Evolutionary conservation across 2,113 vertebrate genomes (phyloP).

Genomic region (Columba livia): DNA sequence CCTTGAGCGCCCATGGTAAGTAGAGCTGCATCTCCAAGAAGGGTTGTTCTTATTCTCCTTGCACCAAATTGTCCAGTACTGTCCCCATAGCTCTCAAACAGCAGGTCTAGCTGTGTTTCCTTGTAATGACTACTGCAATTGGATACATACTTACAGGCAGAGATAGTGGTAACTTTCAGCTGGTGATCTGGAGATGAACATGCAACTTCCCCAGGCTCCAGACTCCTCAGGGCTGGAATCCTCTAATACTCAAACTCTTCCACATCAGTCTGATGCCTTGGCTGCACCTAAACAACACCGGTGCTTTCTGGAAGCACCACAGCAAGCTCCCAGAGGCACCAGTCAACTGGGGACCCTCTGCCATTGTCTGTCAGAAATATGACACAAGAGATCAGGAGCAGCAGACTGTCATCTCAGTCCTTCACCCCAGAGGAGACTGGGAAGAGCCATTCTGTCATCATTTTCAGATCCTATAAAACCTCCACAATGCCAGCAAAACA

Average conservation of each 20-base stretch:
- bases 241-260: background rate
- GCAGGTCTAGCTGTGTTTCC: background rate
- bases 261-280: background rate
- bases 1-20: accelerated
- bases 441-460: background rate
- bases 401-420: background rate
- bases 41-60: background rate
- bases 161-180: background rate
- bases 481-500: background rate
- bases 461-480: background rate
- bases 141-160: background rate
- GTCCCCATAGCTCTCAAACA: background rate
- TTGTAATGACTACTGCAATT: background rate
- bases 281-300: background rate
- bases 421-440: background rate
- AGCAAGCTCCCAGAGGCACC: background rate
- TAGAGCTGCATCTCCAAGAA: background rate
- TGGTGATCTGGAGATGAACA: background rate
- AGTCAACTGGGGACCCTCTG: background rate
- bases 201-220: background rate
- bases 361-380: background rate
- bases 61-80: background rate
- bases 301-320: background rate
- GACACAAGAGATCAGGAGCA: background rate
- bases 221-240: background rate